Percentiles rank a stretch among this genome's conserved stretches.
phyloP scores from a whole-genome alignment of 2,797 vertebrate genomes.

The Emys orbicularis region DNA sequence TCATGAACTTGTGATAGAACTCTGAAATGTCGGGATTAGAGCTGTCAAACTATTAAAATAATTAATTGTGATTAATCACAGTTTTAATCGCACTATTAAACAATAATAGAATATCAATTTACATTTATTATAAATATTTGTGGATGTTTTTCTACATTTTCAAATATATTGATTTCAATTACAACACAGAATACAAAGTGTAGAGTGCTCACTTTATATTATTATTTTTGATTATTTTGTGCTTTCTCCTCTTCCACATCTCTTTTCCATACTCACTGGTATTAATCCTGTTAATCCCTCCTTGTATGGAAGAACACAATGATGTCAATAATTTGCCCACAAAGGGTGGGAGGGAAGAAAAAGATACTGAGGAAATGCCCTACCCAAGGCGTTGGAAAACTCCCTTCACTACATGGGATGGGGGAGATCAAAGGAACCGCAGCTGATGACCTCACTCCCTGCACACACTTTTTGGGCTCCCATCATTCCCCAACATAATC shows the following conservation, averaged over 20 bases:
- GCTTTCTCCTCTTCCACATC: background rate
- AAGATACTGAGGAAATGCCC: background rate
- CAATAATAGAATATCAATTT: too few species aligned
- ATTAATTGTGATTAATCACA: too few species aligned
- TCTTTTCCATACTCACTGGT: background rate
- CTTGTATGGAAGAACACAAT: background rate
- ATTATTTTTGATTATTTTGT: background rate
- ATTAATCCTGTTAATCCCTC: background rate
- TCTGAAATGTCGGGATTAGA: too few species aligned
- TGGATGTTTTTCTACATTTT: too few species aligned
- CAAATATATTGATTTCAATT: too few species aligned
- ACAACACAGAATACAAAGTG: too few species aligned
- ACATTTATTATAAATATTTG: too few species aligned
- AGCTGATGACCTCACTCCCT: background rate
- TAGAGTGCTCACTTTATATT: too few species aligned
- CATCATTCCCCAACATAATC: background rate
- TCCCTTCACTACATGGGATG: background rate
- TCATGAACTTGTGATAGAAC: too few species aligned
- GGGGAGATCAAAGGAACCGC: background rate
- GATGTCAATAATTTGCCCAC: background rate
- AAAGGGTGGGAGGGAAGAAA: background rate
- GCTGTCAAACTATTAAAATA: too few species aligned
- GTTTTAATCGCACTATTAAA: too few species aligned
- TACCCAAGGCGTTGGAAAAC: background rate
- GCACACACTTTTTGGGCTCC: background rate